Conservation (phyloP, 2,888 invertebrate genomes). For the Ochropacha duplaris region DNA sequence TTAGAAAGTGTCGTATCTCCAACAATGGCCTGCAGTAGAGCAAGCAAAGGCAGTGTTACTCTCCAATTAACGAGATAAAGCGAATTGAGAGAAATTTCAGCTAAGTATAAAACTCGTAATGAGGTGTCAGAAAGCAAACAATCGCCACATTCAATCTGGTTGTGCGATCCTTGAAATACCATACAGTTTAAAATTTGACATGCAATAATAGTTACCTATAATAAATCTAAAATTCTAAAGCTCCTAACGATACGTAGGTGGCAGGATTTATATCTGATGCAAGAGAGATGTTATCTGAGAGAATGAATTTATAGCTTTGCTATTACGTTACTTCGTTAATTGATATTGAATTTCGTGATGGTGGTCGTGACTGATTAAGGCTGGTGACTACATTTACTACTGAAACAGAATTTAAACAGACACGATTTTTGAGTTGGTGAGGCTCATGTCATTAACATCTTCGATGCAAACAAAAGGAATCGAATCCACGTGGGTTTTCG, state of each 20-base stretch:
- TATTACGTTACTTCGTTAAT: constrained; percentile 1
- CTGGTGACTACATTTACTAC: neutral
- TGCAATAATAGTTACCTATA: constrained; percentile 4
- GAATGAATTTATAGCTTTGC: constrained; percentile 4
- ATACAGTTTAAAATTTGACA: neutral
- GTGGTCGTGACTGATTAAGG: constrained; percentile 4
- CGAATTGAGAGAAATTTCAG: constrained; percentile 49
- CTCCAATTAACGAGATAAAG: constrained; percentile 63
- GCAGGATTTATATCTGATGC: constrained; percentile 6
- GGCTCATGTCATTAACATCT: neutral
- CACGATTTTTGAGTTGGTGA: neutral
- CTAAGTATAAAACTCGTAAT: constrained; percentile 40
- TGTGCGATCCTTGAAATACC: constrained; percentile 11
- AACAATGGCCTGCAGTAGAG: constrained; percentile 69
- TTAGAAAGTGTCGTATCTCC: constrained; percentile 72
- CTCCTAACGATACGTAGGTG: constrained; percentile 9
- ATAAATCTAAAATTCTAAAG: constrained; percentile 7
- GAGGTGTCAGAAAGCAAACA: constrained; percentile 52
- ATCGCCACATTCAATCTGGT: constrained; percentile 42
- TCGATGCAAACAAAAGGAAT: no score
- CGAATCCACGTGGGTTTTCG: no score
- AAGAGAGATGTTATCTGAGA: neutral
- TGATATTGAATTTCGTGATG: constrained; percentile 4
- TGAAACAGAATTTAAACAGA: neutral
- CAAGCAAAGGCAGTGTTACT: constrained; percentile 51